Evolutionary conservation across 2,888 invertebrate species (phyloP).

Genomic region (Folsomia manolachei): DNA sequence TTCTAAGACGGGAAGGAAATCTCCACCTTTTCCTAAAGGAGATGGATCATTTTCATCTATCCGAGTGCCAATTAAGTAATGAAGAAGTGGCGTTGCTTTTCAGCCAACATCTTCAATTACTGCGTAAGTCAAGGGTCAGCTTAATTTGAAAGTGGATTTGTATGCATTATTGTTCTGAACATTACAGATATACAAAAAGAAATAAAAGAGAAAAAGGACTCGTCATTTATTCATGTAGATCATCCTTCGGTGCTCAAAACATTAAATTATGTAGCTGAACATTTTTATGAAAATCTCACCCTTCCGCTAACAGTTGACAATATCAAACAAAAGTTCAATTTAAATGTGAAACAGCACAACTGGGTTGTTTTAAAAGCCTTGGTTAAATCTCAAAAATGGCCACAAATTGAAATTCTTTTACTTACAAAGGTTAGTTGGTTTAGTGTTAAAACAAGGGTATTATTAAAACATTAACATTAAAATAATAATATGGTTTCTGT

Average conservation of each 20-base stretch:
- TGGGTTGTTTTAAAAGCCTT: slow-evolving; percentile 68
- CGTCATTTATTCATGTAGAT: slow-evolving; percentile 33
- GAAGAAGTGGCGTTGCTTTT: slow-evolving; percentile 42
- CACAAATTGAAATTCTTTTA: slow-evolving; percentile 63
- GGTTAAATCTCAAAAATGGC: slow-evolving; percentile 63
- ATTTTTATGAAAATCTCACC: slow-evolving; percentile 41
- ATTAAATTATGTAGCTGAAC: slow-evolving; percentile 39
- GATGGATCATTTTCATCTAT: slow-evolving; percentile 45
- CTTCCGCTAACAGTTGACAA: slow-evolving; percentile 33
- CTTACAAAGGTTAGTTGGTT: slow-evolving; percentile 61
- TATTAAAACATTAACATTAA: too few relatives aligned
- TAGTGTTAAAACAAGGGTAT: too few relatives aligned
- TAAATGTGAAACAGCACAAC: slow-evolving; percentile 64
- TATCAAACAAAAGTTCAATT: slow-evolving; percentile 54
- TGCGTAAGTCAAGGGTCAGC: slow-evolving; percentile 28
- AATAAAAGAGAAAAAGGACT: slow-evolving; percentile 46
- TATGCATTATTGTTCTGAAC: neutral
- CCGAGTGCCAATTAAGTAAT: slow-evolving; percentile 48
- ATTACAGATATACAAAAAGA: slow-evolving; percentile 41
- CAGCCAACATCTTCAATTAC: slow-evolving; percentile 41
- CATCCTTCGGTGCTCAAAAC: slow-evolving; percentile 46
- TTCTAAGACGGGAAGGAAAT: slow-evolving; percentile 40
- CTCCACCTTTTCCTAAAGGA: slow-evolving; percentile 44
- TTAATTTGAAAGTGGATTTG: too few relatives aligned
- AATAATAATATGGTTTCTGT: too few relatives aligned